Evolutionary conservation across 2,113 vertebrate genomes (phyloP), one percentile per base, ranked within the genome.

Genomic region (Xyrauchen texanus): DNA sequence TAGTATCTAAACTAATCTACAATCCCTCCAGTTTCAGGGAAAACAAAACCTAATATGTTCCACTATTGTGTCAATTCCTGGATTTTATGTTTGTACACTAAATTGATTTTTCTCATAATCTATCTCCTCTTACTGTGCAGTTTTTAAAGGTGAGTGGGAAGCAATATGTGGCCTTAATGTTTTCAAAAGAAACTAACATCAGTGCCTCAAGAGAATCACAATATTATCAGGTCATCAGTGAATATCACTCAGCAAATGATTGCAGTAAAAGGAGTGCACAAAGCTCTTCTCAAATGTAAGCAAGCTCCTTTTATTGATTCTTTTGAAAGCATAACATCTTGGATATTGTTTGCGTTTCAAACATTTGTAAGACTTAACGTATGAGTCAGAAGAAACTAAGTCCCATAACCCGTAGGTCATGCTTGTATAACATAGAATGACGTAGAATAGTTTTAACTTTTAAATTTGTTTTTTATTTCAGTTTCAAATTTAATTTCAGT

Each of bases 201-300:
- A 4, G 3, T 7, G 4, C 49, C 46, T 60, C 55, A 8, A 49
- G 13, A 16, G 21, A 34, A 34, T 34, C 21, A 34, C 21, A 34
- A 8, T 13, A 60, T 16, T 21, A 12, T 73, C 55, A 73, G 44
- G 21, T 51, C 11, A 51, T 74, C 58, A 21, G 45, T 34, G 45
- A 61, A 60, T 46, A 72, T 73, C 70, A 61, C 55, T 47, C 55
- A 46, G 44, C 9, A 73, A 34, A 34, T 1, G 21, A 61, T 60
- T n/a, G 42, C 21, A 15, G 8, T 15, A 2, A 47, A 12, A 15
- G 46, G 12, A 64, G 9, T 13, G 46, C 13, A 57, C 55, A 15
- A 57, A 15, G n/a, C n/a, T 58, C 55, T 58, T 58, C 55, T 58
- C 55, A 58, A n/a, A 58, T n/a, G n/a, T 63, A 47, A 72, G 45